phyloP scores from a whole-genome alignment of 2,888 invertebrate species.

The Zeuzera pyrina region DNA sequence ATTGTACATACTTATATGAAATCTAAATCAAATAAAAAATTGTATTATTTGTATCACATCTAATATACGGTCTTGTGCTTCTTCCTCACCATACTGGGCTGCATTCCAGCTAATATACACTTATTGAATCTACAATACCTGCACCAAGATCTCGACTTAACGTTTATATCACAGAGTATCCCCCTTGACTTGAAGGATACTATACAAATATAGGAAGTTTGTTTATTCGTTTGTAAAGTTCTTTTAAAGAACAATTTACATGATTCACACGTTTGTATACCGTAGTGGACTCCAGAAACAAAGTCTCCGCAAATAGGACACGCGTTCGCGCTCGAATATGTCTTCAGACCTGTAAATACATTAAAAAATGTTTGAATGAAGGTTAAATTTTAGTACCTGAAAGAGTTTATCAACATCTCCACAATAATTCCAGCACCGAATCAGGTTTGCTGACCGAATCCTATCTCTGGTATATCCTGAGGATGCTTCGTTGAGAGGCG shows the following conservation, averaged over 20 bases:
- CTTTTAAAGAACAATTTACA: constrained; percentile 47
- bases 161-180: constrained; percentile 24
- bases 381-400: no score
- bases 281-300: constrained; percentile 35
- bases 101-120: constrained; percentile 34
- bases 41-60: no score
- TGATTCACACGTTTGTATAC: constrained; percentile 37
- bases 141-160: constrained; percentile 31
- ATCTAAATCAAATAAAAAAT: background rate
- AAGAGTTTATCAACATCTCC: no score
- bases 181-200: background rate
- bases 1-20: no score
- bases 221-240: constrained; percentile 27
- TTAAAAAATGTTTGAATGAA: no score
- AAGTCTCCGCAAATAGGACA: constrained; percentile 38
- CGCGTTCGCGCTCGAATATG: background rate
- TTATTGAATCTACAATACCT: constrained; percentile 30
- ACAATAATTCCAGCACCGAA: no score
- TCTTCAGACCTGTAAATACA: background rate
- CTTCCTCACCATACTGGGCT: constrained; percentile 21
- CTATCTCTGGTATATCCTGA: no score
- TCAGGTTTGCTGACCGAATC: no score
- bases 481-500: no score
- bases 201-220: constrained; percentile 27
- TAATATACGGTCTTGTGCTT: no score